Conservation (phyloP, 2,888 invertebrate species). For the Masnerella sp. region DNA sequence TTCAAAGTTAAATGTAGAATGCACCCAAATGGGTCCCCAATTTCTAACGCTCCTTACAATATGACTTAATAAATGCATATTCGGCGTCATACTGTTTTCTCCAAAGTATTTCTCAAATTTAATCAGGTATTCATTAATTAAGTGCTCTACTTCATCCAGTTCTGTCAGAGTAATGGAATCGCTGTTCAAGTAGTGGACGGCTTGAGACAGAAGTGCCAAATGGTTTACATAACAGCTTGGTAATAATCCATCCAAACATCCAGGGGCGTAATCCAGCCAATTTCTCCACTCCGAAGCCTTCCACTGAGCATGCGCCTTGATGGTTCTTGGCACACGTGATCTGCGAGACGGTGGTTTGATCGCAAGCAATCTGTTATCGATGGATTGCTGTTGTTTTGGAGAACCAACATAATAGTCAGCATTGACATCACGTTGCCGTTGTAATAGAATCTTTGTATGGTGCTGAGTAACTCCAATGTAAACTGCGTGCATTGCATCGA, state of each 20-base stretch:
- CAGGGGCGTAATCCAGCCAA: constrained; percentile 14
- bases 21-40: constrained; percentile 10
- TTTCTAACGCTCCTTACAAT: constrained; percentile 1
- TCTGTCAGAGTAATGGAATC: neutral
- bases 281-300: constrained; percentile 17
- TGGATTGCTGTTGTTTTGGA: neutral
- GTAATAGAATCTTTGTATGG: constrained; percentile 1
- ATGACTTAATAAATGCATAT: constrained; percentile 1
- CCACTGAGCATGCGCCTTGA: neutral
- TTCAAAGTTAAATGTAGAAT: constrained; percentile 11
- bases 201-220: constrained; percentile 1
- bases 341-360: constrained; percentile 7
- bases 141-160: neutral
- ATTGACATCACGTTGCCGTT: too few species aligned
- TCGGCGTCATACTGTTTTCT: neutral
- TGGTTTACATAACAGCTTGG: neutral
- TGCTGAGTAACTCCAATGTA: neutral
- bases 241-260: constrained; percentile 1
- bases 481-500: too few species aligned
- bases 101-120: constrained; percentile 2
- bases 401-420: neutral
- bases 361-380: neutral
- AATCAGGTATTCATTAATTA: neutral
- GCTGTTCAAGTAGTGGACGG: neutral
- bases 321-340: neutral